Evolutionary conservation across 2,888 invertebrate species (phyloP), one percentile per base, ranked within the genome.

Genomic region (Andrena haemorrhoa): DNA sequence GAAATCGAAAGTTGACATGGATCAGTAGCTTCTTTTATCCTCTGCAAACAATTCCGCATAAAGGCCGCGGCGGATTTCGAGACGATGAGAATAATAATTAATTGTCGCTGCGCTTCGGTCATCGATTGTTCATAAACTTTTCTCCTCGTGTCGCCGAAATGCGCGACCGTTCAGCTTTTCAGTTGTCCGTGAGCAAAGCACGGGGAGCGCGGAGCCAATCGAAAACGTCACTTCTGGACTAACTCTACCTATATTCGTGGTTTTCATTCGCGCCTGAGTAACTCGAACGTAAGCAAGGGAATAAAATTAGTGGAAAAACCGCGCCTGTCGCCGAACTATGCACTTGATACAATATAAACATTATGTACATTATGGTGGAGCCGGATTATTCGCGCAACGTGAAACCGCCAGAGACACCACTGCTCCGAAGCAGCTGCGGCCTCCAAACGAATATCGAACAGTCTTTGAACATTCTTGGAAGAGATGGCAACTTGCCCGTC

Each of bases 281-380:
- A 33, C 20, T 8, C 51, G 5, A 16, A 41, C 64, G 6, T 60
- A 71, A 68, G 31, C 51, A 51, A 51, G 58, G 31, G 12, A 72
- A 71, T 63, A 16, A 61, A 72, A 68, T 33, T 68, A 73, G 51
- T 51, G 47, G 41, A 75, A 70, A 80, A 63, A 49, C 63, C 26
- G 51, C 47, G 51, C 51, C 70, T 35, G 49, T 63, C 23, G 23
- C 66, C 16, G 8, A 75, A 53, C 75, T 75, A 60, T 75, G 63
- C 75, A 79, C 26, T 60, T 71, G 70, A 47, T 71, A 63, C 75
- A 78, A 68, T 81, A 82, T 80, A 82, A 82, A 82, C 75, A 81
- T 82, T 82, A 82, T 82, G 66, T 82, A 82, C 82, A 82, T 35
- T n/a, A 20, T 60, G 8, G 16, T 63, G 63, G 71, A 7, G 49